Base-by-base conservation (phyloP, 2,113 vertebrate species). In the Aegotheles bennettii region DNA sequence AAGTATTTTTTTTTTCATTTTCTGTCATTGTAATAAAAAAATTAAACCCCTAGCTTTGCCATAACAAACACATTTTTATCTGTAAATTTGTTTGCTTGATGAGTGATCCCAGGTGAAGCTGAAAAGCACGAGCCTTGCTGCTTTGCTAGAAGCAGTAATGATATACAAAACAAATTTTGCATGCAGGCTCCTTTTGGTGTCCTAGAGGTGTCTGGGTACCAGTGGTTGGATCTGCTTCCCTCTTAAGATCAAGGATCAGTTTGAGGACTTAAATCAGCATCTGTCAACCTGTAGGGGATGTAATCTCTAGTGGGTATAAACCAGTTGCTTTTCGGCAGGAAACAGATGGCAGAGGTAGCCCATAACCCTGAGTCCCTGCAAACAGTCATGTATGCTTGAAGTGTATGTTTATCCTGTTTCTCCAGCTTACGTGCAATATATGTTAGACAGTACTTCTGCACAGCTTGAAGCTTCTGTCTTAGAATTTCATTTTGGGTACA, bases 331-430 rank as follows among this genome's bases (percentile, higher is more conserved):
- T 93, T 87, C 89, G 90, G 43, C 94, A 91, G 76, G 53, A 64
- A 94, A 80, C 87, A 91, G 94, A 89, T 94, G 89, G 89, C 87
- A 94, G 80, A 86, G 76, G 29, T n/a, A 86, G 57, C 53, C 71
- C 16, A 8, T 93, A 86, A 91, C 61, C 76, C 57, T 73, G 68
- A 18, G n/a, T 87, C 69, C 38, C 51, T 78, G 63, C 60, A 74
- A 64, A 40, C 47, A 82, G 77, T 89, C 50, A 20, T 45, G 23
- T 68, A 48, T 53, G 54, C 60, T 89, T 84, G 63, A 70, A 67
- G 47, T 51, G 42, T 43, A 1, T 84, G 36, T 94, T 89, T 81
- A 43, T 84, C 69, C 74, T 13, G 11, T 31, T 38, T 56, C 77
- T 65, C 84, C 84, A 84, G 51, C 21, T 7, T 50, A 25, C 20